Conservation (phyloP, 2,888 invertebrate species). For the Auanema freiburgensis region DNA sequence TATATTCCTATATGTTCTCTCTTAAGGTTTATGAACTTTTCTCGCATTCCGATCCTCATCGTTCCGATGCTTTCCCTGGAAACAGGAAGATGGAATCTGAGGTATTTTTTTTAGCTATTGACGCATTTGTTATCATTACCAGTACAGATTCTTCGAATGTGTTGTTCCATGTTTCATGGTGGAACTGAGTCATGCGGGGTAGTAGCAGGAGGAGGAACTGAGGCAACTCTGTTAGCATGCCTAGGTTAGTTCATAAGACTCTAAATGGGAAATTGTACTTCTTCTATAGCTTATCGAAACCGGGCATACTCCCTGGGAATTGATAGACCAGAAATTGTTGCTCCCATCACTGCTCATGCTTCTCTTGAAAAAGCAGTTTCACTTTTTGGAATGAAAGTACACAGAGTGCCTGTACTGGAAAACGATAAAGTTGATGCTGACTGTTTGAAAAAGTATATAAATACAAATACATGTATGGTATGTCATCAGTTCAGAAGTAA, state of each 20-base stretch:
- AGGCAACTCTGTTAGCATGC: slow-evolving; percentile 93
- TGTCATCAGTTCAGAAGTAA: not conserved
- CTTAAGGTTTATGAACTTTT: slow-evolving; percentile 78
- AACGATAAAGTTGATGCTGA: slow-evolving; percentile 33
- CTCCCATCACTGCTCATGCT: slow-evolving; percentile 40
- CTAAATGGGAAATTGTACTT: no score
- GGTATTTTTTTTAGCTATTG: not conserved
- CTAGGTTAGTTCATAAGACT: slow-evolving; percentile 70
- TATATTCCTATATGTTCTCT: slow-evolving; percentile 1
- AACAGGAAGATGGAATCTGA: no score
- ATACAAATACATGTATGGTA: slow-evolving; percentile 36
- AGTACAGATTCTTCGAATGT: slow-evolving; percentile 47
- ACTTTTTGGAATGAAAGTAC: slow-evolving; percentile 78
- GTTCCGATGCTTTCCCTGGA: slow-evolving; percentile 74
- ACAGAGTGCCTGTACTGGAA: slow-evolving; percentile 23
- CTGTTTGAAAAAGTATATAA: slow-evolving; percentile 32
- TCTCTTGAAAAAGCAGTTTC: slow-evolving; percentile 70
- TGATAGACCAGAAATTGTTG: slow-evolving; percentile 78
- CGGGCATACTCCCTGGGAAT: slow-evolving; percentile 80
- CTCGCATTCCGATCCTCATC: slow-evolving; percentile 93
- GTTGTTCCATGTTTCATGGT: slow-evolving; percentile 80
- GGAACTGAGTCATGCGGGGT: slow-evolving; percentile 75
- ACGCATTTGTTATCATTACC: not conserved
- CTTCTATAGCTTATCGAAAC: slow-evolving; percentile 80
- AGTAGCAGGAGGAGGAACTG: slow-evolving; percentile 94